Evolutionary conservation across 2,113 vertebrate genomes (phyloP), one percentile per base, ranked within the genome.

Genomic region (Oryzias celebensis): DNA sequence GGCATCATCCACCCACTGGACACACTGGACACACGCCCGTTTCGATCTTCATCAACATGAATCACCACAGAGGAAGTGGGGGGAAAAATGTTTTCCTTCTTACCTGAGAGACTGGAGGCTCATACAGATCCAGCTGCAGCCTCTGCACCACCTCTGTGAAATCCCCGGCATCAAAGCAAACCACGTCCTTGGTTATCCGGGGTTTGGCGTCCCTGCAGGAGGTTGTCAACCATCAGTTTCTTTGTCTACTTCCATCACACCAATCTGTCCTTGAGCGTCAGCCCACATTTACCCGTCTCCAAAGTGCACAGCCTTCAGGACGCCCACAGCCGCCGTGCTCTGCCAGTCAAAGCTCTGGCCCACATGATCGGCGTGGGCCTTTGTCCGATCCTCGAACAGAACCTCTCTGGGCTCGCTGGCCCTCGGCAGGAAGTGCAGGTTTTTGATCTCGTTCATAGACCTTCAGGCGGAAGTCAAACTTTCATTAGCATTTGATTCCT

Each of bases 331-430:
- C 14, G 96, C 97, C 0, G 97, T 98, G 84, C 96, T 99, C 92
- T 98, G 95, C 96, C 97, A 98, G 92, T 99, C 97, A 78, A 99
- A 98, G 54, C 96, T 97, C 73, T 99, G 97, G 8, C 97, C 97
- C 23, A 99, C 96, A 0, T 99, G 97, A 80, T 99, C 97, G 1
- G 97, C 97, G 0, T 99, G 97, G 26, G 97, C 97, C 81, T 94
- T 92, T 0, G 97, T 98, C 78, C 97, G 91, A 58, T 99, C 97
- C 89, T 99, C 97, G 65, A 98, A 99, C 73, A 99, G 94, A 62
- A 98, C 94, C 90, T 99, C 97, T 0, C 97, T 93, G 67, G 96
- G 97, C 79, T 98, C 97, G 4, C 95, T 98, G 87, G 95, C 89
- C 80, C 97, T 92, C 70, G 96, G 96, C 88, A 98, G 92, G 90